These are phyloP conservation scores for Drosophila nigromelanica DNA, from an alignment of 1,140 invertebrate species.

Conservation along the genomic window DNA sequence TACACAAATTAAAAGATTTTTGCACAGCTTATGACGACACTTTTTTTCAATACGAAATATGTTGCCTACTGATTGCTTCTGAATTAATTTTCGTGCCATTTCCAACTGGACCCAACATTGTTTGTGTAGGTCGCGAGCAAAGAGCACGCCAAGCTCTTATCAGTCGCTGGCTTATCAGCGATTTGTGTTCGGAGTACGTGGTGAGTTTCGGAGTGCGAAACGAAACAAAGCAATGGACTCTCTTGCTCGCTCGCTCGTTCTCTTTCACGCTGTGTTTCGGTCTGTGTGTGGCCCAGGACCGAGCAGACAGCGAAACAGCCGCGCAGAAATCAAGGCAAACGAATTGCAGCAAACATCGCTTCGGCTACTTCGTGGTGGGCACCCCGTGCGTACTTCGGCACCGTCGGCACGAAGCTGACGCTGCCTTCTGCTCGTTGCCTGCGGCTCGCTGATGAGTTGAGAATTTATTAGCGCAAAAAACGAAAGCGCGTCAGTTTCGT, in stretches of 20 bases:
- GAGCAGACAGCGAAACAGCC: constrained; percentile 49
- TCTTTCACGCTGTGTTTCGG: no score
- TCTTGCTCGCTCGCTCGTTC: constrained; percentile 10
- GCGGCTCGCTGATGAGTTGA: constrained; percentile 57
- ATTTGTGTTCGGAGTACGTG: constrained; percentile 27
- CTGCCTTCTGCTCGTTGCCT: constrained; percentile 6
- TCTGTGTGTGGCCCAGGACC: neutral
- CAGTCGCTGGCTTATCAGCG: constrained; percentile 56
- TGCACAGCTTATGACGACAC: no score
- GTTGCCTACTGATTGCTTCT: neutral
- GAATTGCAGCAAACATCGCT: constrained; percentile 5
- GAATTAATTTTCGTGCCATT: constrained; percentile 5
- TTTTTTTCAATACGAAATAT: neutral
- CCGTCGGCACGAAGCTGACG: constrained; percentile 31
- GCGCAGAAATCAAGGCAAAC: constrained; percentile 61
- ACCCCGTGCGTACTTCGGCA: constrained; percentile 28
- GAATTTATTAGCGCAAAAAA: constrained; percentile 78
- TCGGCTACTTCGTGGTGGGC: constrained; percentile 4
- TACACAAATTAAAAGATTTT: no score
- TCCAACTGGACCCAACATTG: constrained; percentile 9
- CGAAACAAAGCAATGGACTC: constrained; percentile 9
- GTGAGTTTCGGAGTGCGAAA: constrained; percentile 68
- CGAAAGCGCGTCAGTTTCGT: constrained; percentile 81
- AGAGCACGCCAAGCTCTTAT: constrained; percentile 57
- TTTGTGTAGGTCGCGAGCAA: constrained; percentile 50